Base-by-base conservation (phyloP, 2,797 vertebrate species). In the Microcaecilia unicolor region DNA sequence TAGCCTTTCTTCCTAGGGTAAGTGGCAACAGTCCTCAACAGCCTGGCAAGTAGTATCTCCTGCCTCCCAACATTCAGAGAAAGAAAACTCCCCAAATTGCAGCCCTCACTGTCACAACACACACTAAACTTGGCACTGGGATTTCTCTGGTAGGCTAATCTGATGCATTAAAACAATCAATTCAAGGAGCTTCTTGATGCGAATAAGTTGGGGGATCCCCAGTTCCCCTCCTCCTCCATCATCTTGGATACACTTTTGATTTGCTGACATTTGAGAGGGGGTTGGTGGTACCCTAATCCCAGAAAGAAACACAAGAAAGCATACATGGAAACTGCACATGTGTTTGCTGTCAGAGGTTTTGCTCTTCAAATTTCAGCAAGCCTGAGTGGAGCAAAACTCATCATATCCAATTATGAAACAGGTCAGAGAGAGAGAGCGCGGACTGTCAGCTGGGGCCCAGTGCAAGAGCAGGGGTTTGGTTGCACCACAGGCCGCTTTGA, bases 251-350 rank as follows among this genome's bases (percentile, higher is more conserved):
- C n/a, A 56, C 21, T 41, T 70, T 48, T 58, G 68, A 62, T 60
- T 56, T 51, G 57, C 54, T 49, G 53, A 12, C 28, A 35, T 54
- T 55, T 58, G 27, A 10, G 40, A 15, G 34, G 30, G 13, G 37
- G 34, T 16, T 33, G 31, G 32, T 56, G n/a, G 39, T 53, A 52
- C 33, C 29, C 58, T 58, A 58, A 68, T 58, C 58, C 57, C 58
- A 64, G 31, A 37, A 33, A 8, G 40, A 64, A 20, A 38, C 37
- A 2, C 2, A 25, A 36, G 44, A 55, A 48, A 48, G 6, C 1
- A 4, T 22, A 37, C 12, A 40, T 43, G 37, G 47, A 56, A 48
- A 58, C 18, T 34, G 53, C 44, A 42, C 25, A 30, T 51, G 37
- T 59, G 41, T 43, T 30, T 27, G 25, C n/a, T n/a, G n/a, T n/a